These are phyloP conservation scores for Coelinius sp. DNA, from an alignment of 2,888 invertebrate species.

Conservation along the genomic window DNA sequence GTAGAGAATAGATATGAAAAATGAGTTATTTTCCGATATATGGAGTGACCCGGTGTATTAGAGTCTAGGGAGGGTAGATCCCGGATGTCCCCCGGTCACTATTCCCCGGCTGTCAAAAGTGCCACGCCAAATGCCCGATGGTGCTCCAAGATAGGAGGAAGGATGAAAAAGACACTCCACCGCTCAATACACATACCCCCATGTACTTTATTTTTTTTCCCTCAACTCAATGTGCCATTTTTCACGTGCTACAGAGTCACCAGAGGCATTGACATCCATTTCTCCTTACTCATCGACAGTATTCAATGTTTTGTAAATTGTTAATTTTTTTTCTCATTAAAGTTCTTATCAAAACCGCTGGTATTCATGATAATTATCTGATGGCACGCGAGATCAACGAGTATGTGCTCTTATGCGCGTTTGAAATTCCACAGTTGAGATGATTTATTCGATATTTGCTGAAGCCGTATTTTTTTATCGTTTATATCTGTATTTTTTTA, in stretches of 20 bases:
- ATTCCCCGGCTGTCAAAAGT: constrained; percentile 25
- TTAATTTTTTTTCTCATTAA: not conserved
- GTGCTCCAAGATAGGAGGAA: constrained; percentile 16
- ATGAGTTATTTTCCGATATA: constrained; percentile 27
- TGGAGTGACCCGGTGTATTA: constrained; percentile 16
- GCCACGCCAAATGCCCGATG: constrained; percentile 18
- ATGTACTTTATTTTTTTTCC: constrained; percentile 7
- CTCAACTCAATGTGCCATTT: constrained; percentile 9
- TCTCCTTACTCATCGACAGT: not conserved
- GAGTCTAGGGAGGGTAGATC: not conserved
- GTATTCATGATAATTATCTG: constrained; percentile 40
- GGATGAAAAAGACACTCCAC: constrained; percentile 25
- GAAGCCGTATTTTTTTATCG: constrained; percentile 20
- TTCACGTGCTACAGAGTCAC: not conserved
- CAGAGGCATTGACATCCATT: not conserved
- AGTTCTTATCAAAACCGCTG: constrained; percentile 18
- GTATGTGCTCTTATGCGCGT: constrained; percentile 34
- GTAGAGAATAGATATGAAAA: not conserved
- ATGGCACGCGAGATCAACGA: constrained; percentile 41
- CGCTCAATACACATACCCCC: constrained; percentile 13
- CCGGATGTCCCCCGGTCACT: constrained; percentile 23
- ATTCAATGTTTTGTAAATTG: not conserved
- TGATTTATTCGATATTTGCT: constrained; percentile 48
- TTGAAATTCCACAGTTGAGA: constrained; percentile 39
- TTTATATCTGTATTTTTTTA: not conserved